Evolutionary conservation across 2,888 invertebrate genomes (phyloP).

Genomic region (Drosophila melanocephala): DNA sequence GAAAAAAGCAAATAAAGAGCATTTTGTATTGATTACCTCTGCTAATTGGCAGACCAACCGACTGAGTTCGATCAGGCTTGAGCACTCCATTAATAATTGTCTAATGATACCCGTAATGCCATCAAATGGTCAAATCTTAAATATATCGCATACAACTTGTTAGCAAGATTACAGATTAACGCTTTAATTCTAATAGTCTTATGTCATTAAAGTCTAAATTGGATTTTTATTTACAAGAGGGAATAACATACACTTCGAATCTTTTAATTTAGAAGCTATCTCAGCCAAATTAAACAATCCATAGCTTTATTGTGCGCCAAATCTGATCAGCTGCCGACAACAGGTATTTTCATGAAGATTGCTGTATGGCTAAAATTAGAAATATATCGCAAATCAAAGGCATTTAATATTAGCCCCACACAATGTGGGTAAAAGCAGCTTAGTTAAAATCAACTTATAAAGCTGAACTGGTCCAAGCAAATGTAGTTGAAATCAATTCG

Average conservation of each 20-base stretch:
- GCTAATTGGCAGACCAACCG: conserved; percentile 42
- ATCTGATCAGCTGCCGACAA: not conserved
- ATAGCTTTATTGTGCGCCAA: not conserved
- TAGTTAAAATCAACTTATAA: not conserved
- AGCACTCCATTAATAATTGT: conserved; percentile 57
- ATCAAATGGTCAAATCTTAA: conserved; percentile 68
- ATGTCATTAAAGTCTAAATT: not conserved
- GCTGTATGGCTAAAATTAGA: not conserved
- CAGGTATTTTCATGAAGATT: not conserved
- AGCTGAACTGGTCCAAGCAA: conserved; percentile 14
- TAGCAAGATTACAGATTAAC: not conserved
- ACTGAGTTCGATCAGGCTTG: conserved; percentile 8
- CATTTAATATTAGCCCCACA: not conserved
- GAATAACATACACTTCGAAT: not conserved
- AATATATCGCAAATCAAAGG: not conserved
- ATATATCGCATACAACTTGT: conserved; percentile 49
- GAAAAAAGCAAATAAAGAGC: not conserved
- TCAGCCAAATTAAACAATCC: not conserved
- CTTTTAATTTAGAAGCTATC: not conserved
- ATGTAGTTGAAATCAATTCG: conserved; percentile 42
- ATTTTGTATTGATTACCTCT: conserved; percentile 31
- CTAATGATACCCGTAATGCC: conserved; percentile 56
- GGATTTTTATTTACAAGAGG: not conserved
- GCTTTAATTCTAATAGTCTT: not conserved
- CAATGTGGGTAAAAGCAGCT: not conserved